Evolutionary conservation across 2,888 invertebrate species (phyloP), one percentile per base, ranked within the genome.

Genomic region (Agrochola macilenta): DNA sequence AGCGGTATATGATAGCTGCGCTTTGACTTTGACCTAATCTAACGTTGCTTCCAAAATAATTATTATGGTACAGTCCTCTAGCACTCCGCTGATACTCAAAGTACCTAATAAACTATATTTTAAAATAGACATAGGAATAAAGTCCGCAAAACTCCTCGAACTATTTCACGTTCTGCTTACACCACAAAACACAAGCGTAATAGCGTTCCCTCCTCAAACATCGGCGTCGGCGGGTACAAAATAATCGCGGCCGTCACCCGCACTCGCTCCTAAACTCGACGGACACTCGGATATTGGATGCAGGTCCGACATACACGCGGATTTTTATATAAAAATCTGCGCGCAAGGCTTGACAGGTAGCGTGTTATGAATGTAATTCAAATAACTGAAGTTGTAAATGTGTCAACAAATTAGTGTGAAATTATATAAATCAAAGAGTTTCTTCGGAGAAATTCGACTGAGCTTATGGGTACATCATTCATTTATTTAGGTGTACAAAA

Each of bases 241-340:
- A 89, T 86, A 89, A 87, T 89, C 83, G 76, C 49, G 76, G 63
- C 76, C 90, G 92, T 92, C 93, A 90, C 83, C 85, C 85, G 82
- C 93, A 92, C 89, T 88, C 89, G 88, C 86, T 86, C 82, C 87
- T 86, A 89, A 85, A 85, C 81, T 79, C 84, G 77, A 82, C 83
- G 82, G 90, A 89, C 89, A 88, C 87, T 88, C 92, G 93, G 93
- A 93, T 93, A 93, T 93, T 93, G 93, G 90, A 90, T 91, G 90
- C 89, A 89, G 89, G 89, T 81, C 89, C 86, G 88, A 91, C 89
- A 86, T 85, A 85, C 78, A 86, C 81, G 69, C 85, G 80, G 85
- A 91, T 89, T 91, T 92, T 91, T 90, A 89, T 91, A 90, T 86
- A 88, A 85, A 85, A 86, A 86, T 88, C 46, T 49, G 30, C 20